A percentile compares a stretch with the other conserved stretches of the same genome.
phyloP scores from a whole-genome alignment of 2,113 vertebrate species.

The Myrmecobius fasciatus region DNA sequence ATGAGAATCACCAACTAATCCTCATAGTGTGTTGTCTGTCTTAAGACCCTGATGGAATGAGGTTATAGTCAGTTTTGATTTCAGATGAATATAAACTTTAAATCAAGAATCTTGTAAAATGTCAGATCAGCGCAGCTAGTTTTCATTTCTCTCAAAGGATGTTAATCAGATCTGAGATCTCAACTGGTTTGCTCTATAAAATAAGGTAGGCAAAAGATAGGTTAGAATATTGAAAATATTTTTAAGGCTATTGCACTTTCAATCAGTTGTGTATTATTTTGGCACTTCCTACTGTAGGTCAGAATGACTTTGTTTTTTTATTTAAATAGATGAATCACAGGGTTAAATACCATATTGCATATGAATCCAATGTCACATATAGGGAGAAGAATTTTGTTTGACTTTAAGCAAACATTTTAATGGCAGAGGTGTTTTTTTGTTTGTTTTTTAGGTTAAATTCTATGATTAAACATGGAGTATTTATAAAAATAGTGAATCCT shows the following conservation, averaged over 20 bases:
- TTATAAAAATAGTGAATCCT: neutral
- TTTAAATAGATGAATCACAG: neutral
- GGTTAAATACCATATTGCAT: neutral
- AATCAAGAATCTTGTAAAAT: neutral
- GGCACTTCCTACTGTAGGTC: neutral
- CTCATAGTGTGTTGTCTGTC: neutral
- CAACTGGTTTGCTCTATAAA: neutral
- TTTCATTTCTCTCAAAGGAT: neutral
- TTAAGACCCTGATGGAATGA: neutral
- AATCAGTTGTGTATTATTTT: neutral
- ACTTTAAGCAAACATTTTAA: neutral
- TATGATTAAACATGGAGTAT: neutral
- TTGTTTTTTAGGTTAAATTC: neutral
- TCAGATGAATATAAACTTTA: neutral
- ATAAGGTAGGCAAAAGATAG: neutral
- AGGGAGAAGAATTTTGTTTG: neutral
- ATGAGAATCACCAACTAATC: neutral
- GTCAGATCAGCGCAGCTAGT: neutral
- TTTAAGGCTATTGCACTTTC: neutral
- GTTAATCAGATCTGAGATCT: neutral
- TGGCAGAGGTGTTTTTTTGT: neutral
- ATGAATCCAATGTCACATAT: neutral
- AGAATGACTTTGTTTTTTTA: neutral
- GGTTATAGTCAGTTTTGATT: neutral
- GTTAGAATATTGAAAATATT: neutral